Base-by-base conservation (phyloP, 2,888 invertebrate genomes). In the Eilema caniola region DNA sequence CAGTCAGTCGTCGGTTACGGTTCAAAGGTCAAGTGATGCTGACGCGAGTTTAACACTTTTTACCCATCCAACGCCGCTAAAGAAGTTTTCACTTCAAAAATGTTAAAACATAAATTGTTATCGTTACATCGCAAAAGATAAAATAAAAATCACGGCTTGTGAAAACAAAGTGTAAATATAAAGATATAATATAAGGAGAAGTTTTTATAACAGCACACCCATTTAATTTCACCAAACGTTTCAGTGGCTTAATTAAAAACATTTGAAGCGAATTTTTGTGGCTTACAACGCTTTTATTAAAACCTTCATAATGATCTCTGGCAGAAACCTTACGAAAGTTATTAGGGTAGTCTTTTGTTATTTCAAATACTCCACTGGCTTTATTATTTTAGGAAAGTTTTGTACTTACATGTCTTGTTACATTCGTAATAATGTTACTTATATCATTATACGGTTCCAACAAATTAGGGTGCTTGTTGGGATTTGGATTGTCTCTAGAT, bases 181-280 rank as follows among this genome's bases (percentile, higher is more conserved):
- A 79, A 82, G 69, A 80, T 75, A 74, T 73, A 75, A 80, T 73
- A 77, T 77, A 78, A 82, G 76, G 37, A 69, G 80, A 76, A 31
- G 66, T 72, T 75, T 80, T 81, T 80, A 78, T 75, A 77, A 80
- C 70, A 75, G 72, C 67, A 76, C 70, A 78, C 69, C 74, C 75
- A 80, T 85, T 85, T 83, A 83, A 85, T 86, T 84, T 79, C 67
- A 75, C 80, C 80, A 81, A 85, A 81, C 83, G 77, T 81, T 82
- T 81, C 78, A 80, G 82, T 78, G 75, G 81, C 81, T 83, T 86
- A 88, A 86, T 87, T 86, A 88, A 86, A 87, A 87, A 85, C 79
- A 81, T 84, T 85, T 85, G 72, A 63, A 76, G 73, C 69, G 81
- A 81, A 78, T 83, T 86, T 85, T 87, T 85, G 83, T 81, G 84